phyloP scores from a whole-genome alignment of 1,140 invertebrate species.

The Idris sp. region DNA sequence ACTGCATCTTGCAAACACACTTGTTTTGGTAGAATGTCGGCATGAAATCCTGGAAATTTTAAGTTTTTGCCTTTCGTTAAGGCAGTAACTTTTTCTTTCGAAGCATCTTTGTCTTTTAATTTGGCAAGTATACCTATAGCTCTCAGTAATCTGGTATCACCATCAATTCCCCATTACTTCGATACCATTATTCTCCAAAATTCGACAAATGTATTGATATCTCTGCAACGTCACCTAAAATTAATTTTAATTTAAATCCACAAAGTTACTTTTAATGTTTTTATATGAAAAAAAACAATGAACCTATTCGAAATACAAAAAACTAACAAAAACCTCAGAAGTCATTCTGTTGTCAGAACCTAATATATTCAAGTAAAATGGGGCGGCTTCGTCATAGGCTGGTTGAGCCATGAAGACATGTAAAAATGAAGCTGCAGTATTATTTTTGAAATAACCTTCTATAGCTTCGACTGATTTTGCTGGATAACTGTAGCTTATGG shows the following conservation, averaged over 20 bases:
- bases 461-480: slow-evolving; percentile 10
- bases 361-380: slow-evolving; percentile 5
- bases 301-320: too few species aligned
- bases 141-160: slow-evolving; percentile 3
- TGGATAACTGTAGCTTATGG: not conserved
- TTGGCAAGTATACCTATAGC: not conserved
- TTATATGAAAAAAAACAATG: too few species aligned
- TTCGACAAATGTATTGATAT: not conserved
- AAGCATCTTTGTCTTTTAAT: not conserved
- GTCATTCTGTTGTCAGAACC: slow-evolving; percentile 15
- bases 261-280: too few species aligned
- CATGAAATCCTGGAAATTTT: slow-evolving; percentile 16
- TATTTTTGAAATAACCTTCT: not conserved
- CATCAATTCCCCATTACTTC: slow-evolving; percentile 9
- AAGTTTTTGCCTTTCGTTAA: not conserved
- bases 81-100: not conserved
- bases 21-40: slow-evolving; percentile 14
- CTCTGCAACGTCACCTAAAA: slow-evolving; percentile 5
- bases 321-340: slow-evolving; percentile 1
- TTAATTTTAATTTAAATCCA: not conserved
- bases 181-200: slow-evolving; percentile 3
- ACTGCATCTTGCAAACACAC: slow-evolving; percentile 42
- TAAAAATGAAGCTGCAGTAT: not conserved
- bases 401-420: slow-evolving; percentile 13
- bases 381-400: not conserved